Evolutionary conservation across 2,888 invertebrate species (phyloP).

Genomic region (Perithous albicinctus): DNA sequence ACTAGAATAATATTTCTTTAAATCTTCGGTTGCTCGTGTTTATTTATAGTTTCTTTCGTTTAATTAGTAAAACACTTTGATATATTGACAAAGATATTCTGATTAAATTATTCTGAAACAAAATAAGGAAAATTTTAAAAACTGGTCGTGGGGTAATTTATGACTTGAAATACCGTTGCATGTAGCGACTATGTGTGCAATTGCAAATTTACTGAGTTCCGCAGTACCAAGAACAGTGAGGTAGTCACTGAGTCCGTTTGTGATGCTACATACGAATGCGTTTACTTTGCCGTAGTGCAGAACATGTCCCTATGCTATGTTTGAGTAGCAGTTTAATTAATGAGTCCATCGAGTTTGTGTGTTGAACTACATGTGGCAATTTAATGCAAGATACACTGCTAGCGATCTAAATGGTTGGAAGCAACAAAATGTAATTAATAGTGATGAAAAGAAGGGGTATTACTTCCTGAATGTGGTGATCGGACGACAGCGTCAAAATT

Average conservation of each 20-base stretch:
- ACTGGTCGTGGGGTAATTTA: neutral
- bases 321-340: slow-evolving; percentile 18
- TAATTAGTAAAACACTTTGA: too few relatives aligned
- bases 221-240: neutral
- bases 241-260: neutral
- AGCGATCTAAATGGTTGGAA: neutral
- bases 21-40: too few relatives aligned
- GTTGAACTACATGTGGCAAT: neutral
- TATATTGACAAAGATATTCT: too few relatives aligned
- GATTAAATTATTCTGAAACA: too few relatives aligned
- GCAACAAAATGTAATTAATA: neutral
- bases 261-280: neutral
- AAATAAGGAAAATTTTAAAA: too few relatives aligned
- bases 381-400: neutral
- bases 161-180: too few relatives aligned
- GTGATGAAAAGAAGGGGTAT: neutral
- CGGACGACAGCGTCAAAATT: neutral
- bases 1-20: neutral
- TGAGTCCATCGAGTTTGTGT: slow-evolving; percentile 12
- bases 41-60: too few relatives aligned
- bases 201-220: slow-evolving; percentile 2
- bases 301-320: slow-evolving; percentile 1
- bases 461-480: neutral
- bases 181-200: neutral
- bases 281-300: slow-evolving; percentile 15